Conservation (phyloP, 2,797 vertebrate genomes). For the Lacerta agilis region DNA sequence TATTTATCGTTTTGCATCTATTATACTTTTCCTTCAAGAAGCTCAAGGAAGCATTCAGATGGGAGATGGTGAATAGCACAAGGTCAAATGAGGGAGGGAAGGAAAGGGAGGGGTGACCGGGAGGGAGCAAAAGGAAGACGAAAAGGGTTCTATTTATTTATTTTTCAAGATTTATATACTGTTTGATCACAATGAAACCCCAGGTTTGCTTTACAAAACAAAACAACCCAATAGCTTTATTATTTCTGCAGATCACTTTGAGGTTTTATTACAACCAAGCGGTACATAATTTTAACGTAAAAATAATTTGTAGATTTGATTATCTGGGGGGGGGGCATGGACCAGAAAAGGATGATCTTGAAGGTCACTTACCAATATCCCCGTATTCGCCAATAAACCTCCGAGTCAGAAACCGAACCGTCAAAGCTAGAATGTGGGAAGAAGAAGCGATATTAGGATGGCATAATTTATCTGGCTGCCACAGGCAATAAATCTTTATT, state of each 20-base stretch:
- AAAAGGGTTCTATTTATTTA: not conserved
- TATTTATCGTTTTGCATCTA: not conserved
- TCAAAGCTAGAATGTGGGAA: slow-evolving; percentile 75
- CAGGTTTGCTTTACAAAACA: no score
- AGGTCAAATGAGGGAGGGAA: not conserved
- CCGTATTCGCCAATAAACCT: slow-evolving; percentile 88
- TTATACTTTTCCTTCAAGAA: not conserved
- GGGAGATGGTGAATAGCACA: not conserved
- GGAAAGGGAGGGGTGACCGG: not conserved
- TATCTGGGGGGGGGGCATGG: rapidly evolving
- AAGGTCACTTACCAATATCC: slow-evolving; percentile 79
- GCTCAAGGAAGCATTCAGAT: not conserved
- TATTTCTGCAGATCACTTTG: no score
- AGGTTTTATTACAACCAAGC: no score
- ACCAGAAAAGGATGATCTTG: not conserved
- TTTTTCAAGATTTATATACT: no score
- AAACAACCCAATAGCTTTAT: no score
- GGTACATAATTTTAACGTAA: no score
- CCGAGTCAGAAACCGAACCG: slow-evolving; percentile 84
- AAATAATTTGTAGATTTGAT: no score
- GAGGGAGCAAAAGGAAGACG: not conserved
- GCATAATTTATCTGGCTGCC: not conserved
- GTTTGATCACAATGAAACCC: no score
- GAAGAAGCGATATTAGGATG: not conserved
- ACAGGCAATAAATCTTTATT: no score